phyloP scores from a whole-genome alignment of 2,888 invertebrate species.

The Siphlonurus alternatus region DNA sequence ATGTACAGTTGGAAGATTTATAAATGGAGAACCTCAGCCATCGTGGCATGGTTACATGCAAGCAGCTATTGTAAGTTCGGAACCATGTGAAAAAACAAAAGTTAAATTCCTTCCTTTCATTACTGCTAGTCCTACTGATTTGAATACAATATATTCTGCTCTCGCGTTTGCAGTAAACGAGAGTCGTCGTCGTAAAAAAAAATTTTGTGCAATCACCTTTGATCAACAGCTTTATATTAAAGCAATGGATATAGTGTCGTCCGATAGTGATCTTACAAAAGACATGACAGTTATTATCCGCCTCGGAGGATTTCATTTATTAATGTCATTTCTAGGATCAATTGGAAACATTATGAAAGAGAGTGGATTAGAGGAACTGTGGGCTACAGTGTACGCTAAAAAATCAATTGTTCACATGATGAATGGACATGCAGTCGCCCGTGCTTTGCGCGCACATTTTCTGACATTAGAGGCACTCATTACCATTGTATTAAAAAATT shows the following conservation, averaged over 20 bases:
- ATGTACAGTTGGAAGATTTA: not conserved
- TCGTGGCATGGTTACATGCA: slow-evolving; percentile 4
- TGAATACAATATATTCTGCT: not conserved
- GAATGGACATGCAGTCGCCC: slow-evolving; percentile 5
- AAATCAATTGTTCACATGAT: slow-evolving; percentile 5
- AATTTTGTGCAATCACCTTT: not conserved
- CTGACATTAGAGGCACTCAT: not conserved
- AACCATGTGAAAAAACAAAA: not conserved
- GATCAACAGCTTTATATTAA: slow-evolving; percentile 7
- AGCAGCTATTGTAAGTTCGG: not conserved
- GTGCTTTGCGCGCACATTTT: slow-evolving; percentile 3
- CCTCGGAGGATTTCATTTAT: slow-evolving; percentile 9
- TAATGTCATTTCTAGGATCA: slow-evolving; percentile 7
- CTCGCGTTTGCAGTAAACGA: not conserved
- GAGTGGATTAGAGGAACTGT: slow-evolving; percentile 7
- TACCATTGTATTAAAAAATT: not conserved
- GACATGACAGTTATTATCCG: not conserved
- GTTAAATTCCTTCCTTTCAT: slow-evolving; percentile 3
- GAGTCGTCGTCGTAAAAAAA: not conserved
- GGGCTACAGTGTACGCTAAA: slow-evolving; percentile 4
- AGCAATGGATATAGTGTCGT: slow-evolving; percentile 4
- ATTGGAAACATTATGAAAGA: slow-evolving; percentile 6
- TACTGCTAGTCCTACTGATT: not conserved
- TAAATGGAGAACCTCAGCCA: not conserved
- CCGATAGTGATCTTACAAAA: not conserved